phyloP scores from a whole-genome alignment of 1,140 invertebrate species.

The Dendrolimus kikuchii region DNA sequence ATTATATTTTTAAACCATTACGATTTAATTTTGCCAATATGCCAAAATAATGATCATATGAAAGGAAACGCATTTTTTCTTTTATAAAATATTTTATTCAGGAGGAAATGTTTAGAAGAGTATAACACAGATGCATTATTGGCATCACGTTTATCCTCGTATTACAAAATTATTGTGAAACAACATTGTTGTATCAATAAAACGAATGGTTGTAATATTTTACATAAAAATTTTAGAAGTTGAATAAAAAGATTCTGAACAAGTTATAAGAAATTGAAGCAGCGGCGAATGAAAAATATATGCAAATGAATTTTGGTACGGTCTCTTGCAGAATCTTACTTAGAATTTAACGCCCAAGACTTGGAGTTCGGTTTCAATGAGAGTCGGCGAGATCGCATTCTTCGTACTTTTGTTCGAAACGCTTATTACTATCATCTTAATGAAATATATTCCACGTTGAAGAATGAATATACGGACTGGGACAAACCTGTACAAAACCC shows the following conservation, averaged over 20 bases:
- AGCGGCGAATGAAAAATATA: slow-evolving; percentile 32
- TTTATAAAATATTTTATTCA: no score
- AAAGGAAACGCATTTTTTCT: no score
- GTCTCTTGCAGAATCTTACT: slow-evolving; percentile 78
- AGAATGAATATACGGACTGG: slow-evolving; percentile 96
- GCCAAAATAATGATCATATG: no score
- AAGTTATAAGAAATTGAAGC: slow-evolving; percentile 7
- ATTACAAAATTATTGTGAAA: no score
- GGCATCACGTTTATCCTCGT: no score
- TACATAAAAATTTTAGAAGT: no score
- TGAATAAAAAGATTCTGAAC: slow-evolving; percentile 2
- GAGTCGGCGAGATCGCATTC: slow-evolving; percentile 85
- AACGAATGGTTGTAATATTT: not conserved
- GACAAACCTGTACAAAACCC: slow-evolving; percentile 84
- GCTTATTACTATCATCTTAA: slow-evolving; percentile 91
- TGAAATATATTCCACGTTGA: slow-evolving; percentile 91
- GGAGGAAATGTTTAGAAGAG: no score
- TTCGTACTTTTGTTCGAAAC: slow-evolving; percentile 91
- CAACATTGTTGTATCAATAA: not conserved
- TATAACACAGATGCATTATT: no score
- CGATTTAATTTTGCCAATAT: no score
- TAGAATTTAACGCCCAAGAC: slow-evolving; percentile 83
- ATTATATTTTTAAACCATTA: no score
- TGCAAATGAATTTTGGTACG: slow-evolving; percentile 53
- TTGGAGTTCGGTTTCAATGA: slow-evolving; percentile 90